Base-by-base conservation (phyloP, 2,888 invertebrate species). In the Volucella inflata region DNA sequence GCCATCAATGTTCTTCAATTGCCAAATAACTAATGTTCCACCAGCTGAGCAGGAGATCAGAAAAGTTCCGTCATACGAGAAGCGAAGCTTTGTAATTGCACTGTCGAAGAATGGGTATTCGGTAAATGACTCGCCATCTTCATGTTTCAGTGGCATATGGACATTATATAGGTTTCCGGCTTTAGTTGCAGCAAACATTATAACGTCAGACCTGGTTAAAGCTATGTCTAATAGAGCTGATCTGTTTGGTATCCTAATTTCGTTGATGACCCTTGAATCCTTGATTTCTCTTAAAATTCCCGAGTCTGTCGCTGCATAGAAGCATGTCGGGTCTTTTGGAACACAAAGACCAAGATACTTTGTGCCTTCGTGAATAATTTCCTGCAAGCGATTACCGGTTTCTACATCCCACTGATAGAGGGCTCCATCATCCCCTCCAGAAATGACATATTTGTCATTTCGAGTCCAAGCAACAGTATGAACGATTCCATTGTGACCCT, bases 321-420 rank as follows among this genome's bases (percentile, higher is more conserved):
- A 91, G 2, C 89, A 89, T 14, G 89, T 48, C 0, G 90, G 89
- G 0, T 92, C 94, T 14, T 57, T 80, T 21, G 90, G 94, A 2
- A 94, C 93, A 11, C 93, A 93, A 10, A 96, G 94, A 17, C 95
- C 95, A 46, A 94, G 93, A 88, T 97, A 95, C 84, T 94, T 94
- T 75, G 95, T 95, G 2, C 95, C 95, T 92, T 97, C 97, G 68
- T 97, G 94, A 53, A 98, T 96, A 44, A 96, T 94, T 93, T 98
- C 98, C 8, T 95, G 95, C 4, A 95, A 92, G 77, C 98, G 93
- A 51, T 94, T 93, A 0, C 96, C 95, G 1, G 94, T 94, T 14
- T 93, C 93, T 89, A 96, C 95, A 88, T 97, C 96, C 98, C 98
- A 98, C 90, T 97, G 96, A 91, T 98, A 98, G 17, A 98, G 95